Base-by-base conservation (phyloP, 2,888 invertebrate species). In the Drosophila testacea region DNA sequence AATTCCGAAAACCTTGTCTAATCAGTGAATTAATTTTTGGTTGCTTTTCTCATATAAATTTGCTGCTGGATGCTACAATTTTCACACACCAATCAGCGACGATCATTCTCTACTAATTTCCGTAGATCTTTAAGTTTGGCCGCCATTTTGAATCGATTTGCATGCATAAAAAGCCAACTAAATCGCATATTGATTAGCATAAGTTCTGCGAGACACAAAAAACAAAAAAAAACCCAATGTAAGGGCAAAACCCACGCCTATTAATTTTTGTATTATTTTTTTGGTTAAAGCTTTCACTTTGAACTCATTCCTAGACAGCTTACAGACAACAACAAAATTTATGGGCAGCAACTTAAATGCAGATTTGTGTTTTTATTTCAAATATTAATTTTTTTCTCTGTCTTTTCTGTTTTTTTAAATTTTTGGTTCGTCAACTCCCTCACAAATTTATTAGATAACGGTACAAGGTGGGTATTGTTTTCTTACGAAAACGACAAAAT, bases 401-500 rank as follows among this genome's bases (percentile, higher is more conserved):
- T 22, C 9, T 41, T 42, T 42, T 62, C 55, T 64, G 41, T 48
- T 65, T 22, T 22, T 22, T 22, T 22, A 3, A 22, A 22, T 22
- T 22, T 27, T 48, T 30, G 32, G 32, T 61, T 48, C 30, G 62
- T 71, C 66, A 75, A 88, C 83, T 88, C 83, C 83, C 83, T 80
- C 83, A 83, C 83, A 88, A 57, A 86, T 83, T 83, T 88, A 81
- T 86, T 78, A 78, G 81, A 88, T 88, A 83, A 83, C 86, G 78
- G 69, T 69, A 77, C 65, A 62, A 60, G 50, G 60, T 52, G 59
- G 62, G 52, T 66, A 63, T 66, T 75, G 75, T 57, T 61, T 79
- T 79, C 76, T 83, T 86, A 61, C 69, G 67, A 79, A 79, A 82
- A 79, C 77, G 77, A 88, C 82, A 87, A 83, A 85, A 83, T 88